Base-by-base conservation (phyloP, 2,888 invertebrate genomes). In the Osmoderma eremita region DNA sequence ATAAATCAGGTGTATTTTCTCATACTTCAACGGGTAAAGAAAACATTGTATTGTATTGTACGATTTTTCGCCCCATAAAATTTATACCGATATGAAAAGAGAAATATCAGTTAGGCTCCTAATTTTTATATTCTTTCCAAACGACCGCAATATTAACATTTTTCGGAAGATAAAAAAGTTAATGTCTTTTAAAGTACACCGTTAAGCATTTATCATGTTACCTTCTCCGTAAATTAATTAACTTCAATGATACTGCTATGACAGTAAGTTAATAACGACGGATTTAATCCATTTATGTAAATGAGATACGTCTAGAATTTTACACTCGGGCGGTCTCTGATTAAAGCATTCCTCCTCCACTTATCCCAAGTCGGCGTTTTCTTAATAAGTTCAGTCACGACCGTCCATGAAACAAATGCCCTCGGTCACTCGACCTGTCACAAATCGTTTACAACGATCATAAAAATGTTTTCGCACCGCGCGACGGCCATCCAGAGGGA, bases 361-460 rank as follows among this genome's bases (percentile, higher is more conserved):
- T 58, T 24, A 58, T 58, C 56, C 42, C 22, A 18, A 30, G 41
- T 58, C 42, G 38, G 41, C 51, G 24, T 63, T 50, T 61, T 63
- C 50, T 63, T 63, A 63, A 63, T 63, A 51, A 63, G 63, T 63
- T 63, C 51, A 50, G 51, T 30, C 39, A 51, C 63, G 42, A 24
- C 20, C 39, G 18, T 13, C 51, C 63, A 45, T 63, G 51, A 63
- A 65, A 50, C 67, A 67, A 67, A 69, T 51, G 39, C 65, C 53
- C 58, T 42, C 42, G 58, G 58, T 45, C 58, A 58, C 58, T 58
- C 54, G 63, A 66, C 67, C 69, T 70, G 69, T 67, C 71, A 68
- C 69, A 63, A 69, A 64, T 58, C 67, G 61, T 51, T 66, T 71
- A 50, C 58, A 62, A 54, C 61, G 58, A 63, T 68, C 71, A 68